phyloP scores from a whole-genome alignment of 64 coral and sea anemone species.

The Porites lutea region DNA sequence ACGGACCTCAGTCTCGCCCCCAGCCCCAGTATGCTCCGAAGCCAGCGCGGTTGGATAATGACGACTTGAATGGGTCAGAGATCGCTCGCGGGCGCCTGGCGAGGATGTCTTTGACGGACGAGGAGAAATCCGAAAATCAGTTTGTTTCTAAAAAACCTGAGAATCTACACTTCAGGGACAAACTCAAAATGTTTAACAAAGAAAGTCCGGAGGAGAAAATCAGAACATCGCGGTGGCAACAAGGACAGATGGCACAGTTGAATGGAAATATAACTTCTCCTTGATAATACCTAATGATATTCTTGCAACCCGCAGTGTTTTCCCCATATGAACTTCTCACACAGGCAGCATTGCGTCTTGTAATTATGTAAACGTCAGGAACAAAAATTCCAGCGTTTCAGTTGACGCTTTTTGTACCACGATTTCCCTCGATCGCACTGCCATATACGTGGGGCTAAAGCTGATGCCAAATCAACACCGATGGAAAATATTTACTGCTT shows the following conservation, averaged over 20 bases:
- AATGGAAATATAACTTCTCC: conserved; percentile 57
- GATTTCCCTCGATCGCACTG: no score
- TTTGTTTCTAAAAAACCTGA: conserved; percentile 85
- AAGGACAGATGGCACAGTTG: conserved; percentile 65
- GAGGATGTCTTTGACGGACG: conserved; percentile 80
- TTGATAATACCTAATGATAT: background rate
- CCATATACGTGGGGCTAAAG: no score
- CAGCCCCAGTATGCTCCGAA: conserved; percentile 40
- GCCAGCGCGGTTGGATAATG: conserved; percentile 58
- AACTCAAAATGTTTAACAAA: conserved; percentile 92
- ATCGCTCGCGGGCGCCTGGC: conserved; percentile 59
- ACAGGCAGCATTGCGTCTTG: background rate
- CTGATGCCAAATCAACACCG: no score
- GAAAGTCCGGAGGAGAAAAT: conserved; percentile 73
- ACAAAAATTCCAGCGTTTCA: background rate
- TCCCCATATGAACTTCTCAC: no score
- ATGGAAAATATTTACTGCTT: no score
- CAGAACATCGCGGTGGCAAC: conserved; percentile 77
- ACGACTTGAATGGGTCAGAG: conserved; percentile 41
- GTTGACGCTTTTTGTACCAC: background rate
- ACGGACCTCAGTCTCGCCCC: conserved; percentile 21
- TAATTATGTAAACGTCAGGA: background rate
- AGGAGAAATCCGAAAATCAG: conserved; percentile 72
- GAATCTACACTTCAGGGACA: conserved; percentile 81
- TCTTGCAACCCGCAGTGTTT: background rate